Evolutionary conservation across 2,113 vertebrate genomes (phyloP).

Genomic region (Thamnaconus septentrionalis): DNA sequence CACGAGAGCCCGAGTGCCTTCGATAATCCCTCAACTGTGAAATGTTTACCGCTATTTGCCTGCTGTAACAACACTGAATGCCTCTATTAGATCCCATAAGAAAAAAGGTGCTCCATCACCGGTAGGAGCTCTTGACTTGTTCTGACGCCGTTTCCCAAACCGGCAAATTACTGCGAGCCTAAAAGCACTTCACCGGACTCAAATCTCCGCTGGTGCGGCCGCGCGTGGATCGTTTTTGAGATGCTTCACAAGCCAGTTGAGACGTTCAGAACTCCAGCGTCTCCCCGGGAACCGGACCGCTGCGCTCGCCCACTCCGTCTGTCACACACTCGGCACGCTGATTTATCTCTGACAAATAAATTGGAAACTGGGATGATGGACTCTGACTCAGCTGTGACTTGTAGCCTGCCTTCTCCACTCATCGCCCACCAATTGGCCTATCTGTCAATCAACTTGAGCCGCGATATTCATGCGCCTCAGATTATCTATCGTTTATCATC

Average conservation of each 20-base stretch:
- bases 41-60: slow-evolving; percentile 19
- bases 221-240: too few relatives aligned
- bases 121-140: background rate
- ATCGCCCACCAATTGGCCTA: slow-evolving; percentile 59
- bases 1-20: slow-evolving; percentile 25
- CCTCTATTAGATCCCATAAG: slow-evolving; percentile 16
- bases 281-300: slow-evolving; percentile 22
- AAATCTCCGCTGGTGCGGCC: too few relatives aligned
- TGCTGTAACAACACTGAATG: slow-evolving; percentile 15
- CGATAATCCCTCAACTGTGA: slow-evolving; percentile 24
- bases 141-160: background rate
- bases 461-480: slow-evolving; percentile 54
- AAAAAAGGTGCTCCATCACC: slow-evolving; percentile 14
- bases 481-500: slow-evolving; percentile 65
- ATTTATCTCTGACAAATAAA: slow-evolving; percentile 74
- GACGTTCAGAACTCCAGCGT: slow-evolving; percentile 4
- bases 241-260: background rate
- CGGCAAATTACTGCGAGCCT: background rate
- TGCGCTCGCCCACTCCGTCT: slow-evolving; percentile 35
- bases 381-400: slow-evolving; percentile 64
- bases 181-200: background rate
- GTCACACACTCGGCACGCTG: slow-evolving; percentile 30
- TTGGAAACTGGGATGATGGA: slow-evolving; percentile 55
- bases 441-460: slow-evolving; percentile 64
- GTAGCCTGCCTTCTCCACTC: slow-evolving; percentile 56